phyloP scores from a whole-genome alignment of 2,113 vertebrate genomes.

The Miniopterus natalensis region DNA sequence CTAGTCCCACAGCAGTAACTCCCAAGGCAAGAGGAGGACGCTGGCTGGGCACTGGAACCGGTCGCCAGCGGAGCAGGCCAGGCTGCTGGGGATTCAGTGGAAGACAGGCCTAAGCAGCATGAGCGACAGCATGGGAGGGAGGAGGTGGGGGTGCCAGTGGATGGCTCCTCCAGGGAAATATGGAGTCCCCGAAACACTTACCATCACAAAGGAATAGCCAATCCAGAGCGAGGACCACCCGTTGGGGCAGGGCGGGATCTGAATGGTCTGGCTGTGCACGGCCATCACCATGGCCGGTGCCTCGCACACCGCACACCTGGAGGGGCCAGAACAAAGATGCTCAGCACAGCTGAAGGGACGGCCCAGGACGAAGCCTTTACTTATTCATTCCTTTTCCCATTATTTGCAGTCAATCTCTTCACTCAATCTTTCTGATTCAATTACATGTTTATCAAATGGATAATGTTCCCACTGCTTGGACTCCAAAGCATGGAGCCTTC shows the following conservation, averaged over 20 bases:
- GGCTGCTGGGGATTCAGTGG: not conserved
- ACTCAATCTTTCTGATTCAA: not conserved
- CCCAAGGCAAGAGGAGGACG: not conserved
- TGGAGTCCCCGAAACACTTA: slow-evolving; percentile 73
- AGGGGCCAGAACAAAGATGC: not conserved
- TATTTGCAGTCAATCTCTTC: rapidly evolving
- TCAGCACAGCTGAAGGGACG: rapidly evolving
- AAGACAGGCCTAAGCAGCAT: not conserved
- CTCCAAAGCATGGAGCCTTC: not conserved
- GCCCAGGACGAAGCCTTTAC: not conserved
- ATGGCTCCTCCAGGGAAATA: rapidly evolving
- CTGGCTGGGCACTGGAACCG: not conserved
- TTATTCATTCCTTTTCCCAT: rapidly evolving
- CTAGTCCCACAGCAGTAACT: not conserved
- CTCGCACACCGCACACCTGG: slow-evolving; percentile 96
- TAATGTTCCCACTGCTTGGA: no score
- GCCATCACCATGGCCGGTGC: slow-evolving; percentile 99
- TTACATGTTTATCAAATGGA: rapidly evolving
- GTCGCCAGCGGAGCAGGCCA: not conserved
- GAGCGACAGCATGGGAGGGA: rapidly evolving
- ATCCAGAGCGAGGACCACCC: slow-evolving; percentile 95
- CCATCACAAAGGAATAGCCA: slow-evolving; percentile 96
- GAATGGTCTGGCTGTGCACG: slow-evolving; percentile 94
- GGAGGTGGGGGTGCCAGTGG: rapidly evolving
- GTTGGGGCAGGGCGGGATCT: slow-evolving; percentile 91